Evolutionary conservation across 1,140 invertebrate genomes (phyloP), one percentile per base, ranked within the genome.

Genomic region (Drosophila arizonae): DNA sequence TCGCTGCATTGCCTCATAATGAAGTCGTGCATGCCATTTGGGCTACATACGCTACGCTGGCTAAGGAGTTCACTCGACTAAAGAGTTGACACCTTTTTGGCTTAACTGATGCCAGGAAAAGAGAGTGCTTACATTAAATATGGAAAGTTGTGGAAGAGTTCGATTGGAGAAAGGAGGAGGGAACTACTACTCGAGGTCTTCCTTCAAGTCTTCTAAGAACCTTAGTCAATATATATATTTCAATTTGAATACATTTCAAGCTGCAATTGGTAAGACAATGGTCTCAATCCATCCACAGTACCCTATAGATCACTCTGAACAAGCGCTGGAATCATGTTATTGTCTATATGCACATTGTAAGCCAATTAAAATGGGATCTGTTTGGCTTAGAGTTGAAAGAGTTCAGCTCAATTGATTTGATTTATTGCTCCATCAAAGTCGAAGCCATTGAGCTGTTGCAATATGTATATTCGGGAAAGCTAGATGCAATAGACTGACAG

Each of bases 1-100:
- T 82, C 81, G 82, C 63, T 72, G 69, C 81, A 45, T 45, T 69
- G 82, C 82, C 82, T 87, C 72, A 79, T 87, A 87, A 87, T 87
- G 84, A 87, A 82, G 84, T 87, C 82, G 84, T 87, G 82, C 82
- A 82, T 88, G 79, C 62, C 79, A 87, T 79, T 81, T 81, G 69
- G 76, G 60, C 63, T 64, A 51, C 36, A 11, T 52, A 64, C 58
- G 81, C 60, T 76, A 72, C 64, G 62, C 76, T 86, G 82, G 82
- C 87, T 82, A 87, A 82, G 65, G 66, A 58, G 57, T 41, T 66
- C 63, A 24, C 45, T 45, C 55, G 52, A 73, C 78, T 72, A 51
- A 60, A 76, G 66, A 73, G 74, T 75, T 86, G 82, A 87, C 82
- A 87, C 84, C 84, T 88, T 87, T 87, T 71, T 10, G 17, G 43